Base-by-base conservation (phyloP, 2,797 vertebrate genomes). In the Jordanella pulchra region DNA sequence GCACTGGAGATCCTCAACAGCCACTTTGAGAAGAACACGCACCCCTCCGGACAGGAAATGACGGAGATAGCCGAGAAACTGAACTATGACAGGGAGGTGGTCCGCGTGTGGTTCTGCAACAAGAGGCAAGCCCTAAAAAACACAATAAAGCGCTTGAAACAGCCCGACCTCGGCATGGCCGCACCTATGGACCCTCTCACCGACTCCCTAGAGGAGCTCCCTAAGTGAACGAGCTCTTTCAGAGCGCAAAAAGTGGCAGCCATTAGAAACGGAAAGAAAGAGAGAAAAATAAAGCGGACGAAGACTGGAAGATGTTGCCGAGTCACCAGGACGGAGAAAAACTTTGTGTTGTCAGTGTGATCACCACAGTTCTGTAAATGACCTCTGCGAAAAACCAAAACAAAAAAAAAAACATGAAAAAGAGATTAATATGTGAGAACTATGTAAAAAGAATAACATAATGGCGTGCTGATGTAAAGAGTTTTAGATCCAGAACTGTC, bases 51-150 rank as follows among this genome's bases (percentile, higher is more conserved):
- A 91, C 98, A 99, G 91, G 98, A 99, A 96, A 99, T 99, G 97
- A 99, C 98, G 73, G 98, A 99, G 92, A 99, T 99, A 85, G 98
- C 98, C 0, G 97, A 99, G 94, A 99, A 99, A 93, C 97, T 99
- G 94, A 99, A 98, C 96, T 99, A 99, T 93, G 98, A 99, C 92
- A 95, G 98, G 58, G 98, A 99, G 93, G 98, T 99, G 94, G 98
- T 99, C 90, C 96, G 98, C 67, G 98, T 99, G 89, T 99, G 98
- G 98, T 99, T 99, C 96, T 99, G 98, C 96, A 99, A 99, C 96
- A 99, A 99, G 94, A 96, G 98, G 92, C 98, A 99, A 95, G 97
- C 98, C 23, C 95, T 99, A 94, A 99, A 99, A 95, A 99, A 99
- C 94, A 99, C 98, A 77, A 98, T 99, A 93, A 99, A 99, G 94